These are phyloP conservation scores for Ancistrus triradiatus DNA, from an alignment of 2,113 vertebrate species.

Conservation along the genomic window DNA sequence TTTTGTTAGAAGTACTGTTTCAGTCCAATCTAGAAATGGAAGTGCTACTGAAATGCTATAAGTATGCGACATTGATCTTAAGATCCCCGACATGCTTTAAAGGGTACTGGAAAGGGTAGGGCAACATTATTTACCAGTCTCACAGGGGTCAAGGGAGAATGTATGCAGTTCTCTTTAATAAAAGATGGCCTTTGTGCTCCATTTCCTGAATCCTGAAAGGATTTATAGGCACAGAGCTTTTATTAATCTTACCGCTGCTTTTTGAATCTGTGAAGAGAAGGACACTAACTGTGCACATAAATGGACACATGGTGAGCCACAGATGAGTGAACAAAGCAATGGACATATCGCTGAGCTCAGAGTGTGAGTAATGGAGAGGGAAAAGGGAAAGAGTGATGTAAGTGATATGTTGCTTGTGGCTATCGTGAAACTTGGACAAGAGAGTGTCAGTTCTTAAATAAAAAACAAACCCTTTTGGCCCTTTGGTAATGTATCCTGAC, in stretches of 20 bases:
- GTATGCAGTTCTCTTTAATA: slow-evolving; percentile 54
- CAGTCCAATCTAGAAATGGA: too few species aligned
- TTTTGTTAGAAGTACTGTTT: too few species aligned
- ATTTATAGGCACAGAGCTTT: slow-evolving; percentile 36
- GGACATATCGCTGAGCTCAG: too few species aligned
- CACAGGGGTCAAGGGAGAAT: slow-evolving; percentile 48
- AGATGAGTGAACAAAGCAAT: slow-evolving; percentile 44
- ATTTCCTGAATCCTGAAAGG: slow-evolving; percentile 3
- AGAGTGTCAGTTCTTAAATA: too few species aligned
- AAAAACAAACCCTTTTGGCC: too few species aligned
- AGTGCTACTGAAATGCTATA: too few species aligned
- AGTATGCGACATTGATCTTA: too few species aligned
- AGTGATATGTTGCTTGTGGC: too few species aligned
- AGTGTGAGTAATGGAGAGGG: too few species aligned
- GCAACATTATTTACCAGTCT: slow-evolving; percentile 61
- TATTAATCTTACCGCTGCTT: slow-evolving; percentile 38
- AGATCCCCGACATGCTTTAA: not conserved
- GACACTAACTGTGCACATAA: slow-evolving; percentile 33
- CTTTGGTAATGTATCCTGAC: too few species aligned
- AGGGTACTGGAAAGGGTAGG: not conserved
- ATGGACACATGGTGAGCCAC: slow-evolving; percentile 43
- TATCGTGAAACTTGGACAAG: too few species aligned
- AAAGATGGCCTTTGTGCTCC: slow-evolving; percentile 39
- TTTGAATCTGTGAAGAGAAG: slow-evolving; percentile 33
- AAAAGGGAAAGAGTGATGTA: too few species aligned